Evolutionary conservation across 2,888 invertebrate species (phyloP), one percentile per base, ranked within the genome.

Genomic region (Tachystola acroxantha): DNA sequence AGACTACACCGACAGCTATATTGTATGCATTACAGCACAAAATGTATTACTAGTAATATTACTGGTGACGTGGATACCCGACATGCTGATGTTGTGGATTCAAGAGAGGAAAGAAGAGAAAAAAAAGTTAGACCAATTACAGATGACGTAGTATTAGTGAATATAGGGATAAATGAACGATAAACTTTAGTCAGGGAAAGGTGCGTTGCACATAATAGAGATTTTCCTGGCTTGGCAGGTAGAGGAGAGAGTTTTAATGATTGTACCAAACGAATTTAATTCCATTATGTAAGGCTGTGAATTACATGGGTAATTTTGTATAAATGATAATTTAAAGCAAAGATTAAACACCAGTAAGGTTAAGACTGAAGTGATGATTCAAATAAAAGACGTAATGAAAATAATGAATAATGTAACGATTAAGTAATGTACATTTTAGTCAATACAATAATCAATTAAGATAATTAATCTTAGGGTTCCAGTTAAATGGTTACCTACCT

Each of bases 1-100:
- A 50, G 93, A 93, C 56, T 88, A 81, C 36, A 89, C 90, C 1
- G 79, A 72, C 10, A 93, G 92, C 46, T 93, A 91, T 55, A 60
- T 88, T 1, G 56, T 89, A 1, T 91, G 91, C 40, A 89, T 93
- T 43, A 90, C 92, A 41, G 88, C 90, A 0, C 90, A 92, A 56
- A 90, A 90, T 57, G 46, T 80, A 1, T 60, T 91, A 0, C 51
- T 91, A 2, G 60, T 89, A 0, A 32, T 89, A 11, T 81, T 92
- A 1, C 67, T 90, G 19, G 47, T 80, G 0, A 73, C 88, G 25
- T 92, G 92, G 92, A 62, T 87, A 4, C 86, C 89, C 10, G 92
- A 92, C 56, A 87, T 90, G 64, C 42, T 89, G 19, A 72, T 64
- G 3, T 32, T 77, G 13, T 49, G 58, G 63, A 43, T 77, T 43